A percentile compares a stretch with the other conserved stretches of the same genome.
Evolutionary conservation across 2,797 vertebrate species (phyloP).

Genomic region (Coregonus suidteri): DNA sequence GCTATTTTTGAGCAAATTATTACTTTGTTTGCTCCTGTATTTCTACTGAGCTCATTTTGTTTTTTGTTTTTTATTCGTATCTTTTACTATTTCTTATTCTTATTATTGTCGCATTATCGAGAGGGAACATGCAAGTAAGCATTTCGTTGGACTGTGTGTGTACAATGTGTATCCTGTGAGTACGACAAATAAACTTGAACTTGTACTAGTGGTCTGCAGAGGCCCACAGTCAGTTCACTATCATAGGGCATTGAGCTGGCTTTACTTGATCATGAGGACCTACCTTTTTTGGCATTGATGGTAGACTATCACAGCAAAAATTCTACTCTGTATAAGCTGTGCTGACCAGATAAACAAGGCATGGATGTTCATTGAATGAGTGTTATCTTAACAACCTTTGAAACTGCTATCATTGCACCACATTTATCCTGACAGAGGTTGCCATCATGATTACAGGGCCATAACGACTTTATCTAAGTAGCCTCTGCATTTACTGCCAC

Average conservation of each 20-base stretch:
- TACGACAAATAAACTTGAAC: too few species aligned
- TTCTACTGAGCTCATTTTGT: too few species aligned
- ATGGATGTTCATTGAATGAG: background rate
- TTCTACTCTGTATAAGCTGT: background rate
- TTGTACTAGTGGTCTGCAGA: background rate
- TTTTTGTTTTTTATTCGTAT: too few species aligned
- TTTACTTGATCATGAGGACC: background rate
- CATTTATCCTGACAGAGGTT: background rate
- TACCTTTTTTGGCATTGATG: background rate
- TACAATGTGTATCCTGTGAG: too few species aligned
- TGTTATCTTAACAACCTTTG: slow-evolving; percentile 5
- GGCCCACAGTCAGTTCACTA: background rate
- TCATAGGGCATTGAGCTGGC: background rate
- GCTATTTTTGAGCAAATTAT: too few species aligned
- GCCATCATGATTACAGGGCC: background rate
- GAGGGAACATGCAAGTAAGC: too few species aligned
- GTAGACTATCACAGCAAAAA: background rate
- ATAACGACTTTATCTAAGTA: background rate
- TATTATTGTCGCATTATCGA: too few species aligned
- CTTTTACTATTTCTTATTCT: too few species aligned
- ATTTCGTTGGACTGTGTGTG: too few species aligned
- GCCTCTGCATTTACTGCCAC: background rate
- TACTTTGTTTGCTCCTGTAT: too few species aligned
- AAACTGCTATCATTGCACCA: slow-evolving; percentile 1
- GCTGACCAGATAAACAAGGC: background rate